Percentiles rank a stretch among this genome's conserved stretches.
phyloP scores from a whole-genome alignment of 2,797 vertebrate species.

The Microhierax caerulescens region DNA sequence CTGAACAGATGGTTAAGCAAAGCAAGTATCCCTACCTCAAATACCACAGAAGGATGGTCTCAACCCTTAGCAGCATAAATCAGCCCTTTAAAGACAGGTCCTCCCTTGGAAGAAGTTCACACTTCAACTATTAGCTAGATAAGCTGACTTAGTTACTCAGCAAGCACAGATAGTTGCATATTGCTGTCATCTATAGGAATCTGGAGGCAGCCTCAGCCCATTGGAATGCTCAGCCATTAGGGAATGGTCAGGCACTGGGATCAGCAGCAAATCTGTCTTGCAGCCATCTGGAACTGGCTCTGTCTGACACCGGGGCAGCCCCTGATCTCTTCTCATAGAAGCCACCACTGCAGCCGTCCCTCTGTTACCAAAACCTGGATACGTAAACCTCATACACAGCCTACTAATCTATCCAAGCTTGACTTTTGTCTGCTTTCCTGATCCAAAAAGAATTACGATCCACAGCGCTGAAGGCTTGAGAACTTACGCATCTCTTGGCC shows the following conservation, averaged over 20 bases:
- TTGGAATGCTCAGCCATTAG: neutral
- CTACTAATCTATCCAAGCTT: neutral
- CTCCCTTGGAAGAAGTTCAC: neutral
- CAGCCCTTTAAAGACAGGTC: neutral
- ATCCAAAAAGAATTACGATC: neutral
- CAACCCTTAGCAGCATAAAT: neutral
- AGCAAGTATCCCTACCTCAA: neutral
- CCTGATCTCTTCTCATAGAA: neutral
- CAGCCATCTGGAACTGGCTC: neutral
- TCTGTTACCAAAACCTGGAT: neutral
- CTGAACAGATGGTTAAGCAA: neutral
- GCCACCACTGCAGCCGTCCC: neutral
- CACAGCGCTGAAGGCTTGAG: neutral
- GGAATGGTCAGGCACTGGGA: neutral
- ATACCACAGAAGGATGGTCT: neutral
- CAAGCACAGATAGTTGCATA: neutral
- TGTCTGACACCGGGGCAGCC: neutral
- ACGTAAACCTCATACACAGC: neutral
- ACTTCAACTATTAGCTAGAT: neutral
- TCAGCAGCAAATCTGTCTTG: accelerated
- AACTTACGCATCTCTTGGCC: slow-evolving; percentile 95
- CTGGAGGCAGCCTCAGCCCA: neutral
- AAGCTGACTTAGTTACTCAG: neutral
- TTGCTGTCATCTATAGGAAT: neutral
- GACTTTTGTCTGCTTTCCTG: neutral